Percentiles rank a stretch among this genome's conserved stretches.
These are phyloP conservation scores for Lithobates pipiens DNA, from an alignment of 2,797 vertebrate species.

Conservation along the genomic window DNA sequence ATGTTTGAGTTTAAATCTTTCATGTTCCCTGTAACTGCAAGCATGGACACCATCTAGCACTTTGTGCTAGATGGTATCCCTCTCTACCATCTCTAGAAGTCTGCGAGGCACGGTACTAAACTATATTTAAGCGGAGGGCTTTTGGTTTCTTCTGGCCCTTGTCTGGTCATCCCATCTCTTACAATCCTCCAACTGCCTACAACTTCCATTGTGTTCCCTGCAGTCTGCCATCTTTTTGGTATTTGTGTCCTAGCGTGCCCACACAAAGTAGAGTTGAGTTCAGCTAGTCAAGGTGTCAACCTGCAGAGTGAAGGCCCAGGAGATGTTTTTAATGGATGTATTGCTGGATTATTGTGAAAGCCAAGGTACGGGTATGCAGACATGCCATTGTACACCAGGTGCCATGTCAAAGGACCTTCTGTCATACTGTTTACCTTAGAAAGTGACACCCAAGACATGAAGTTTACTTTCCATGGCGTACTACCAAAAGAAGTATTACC, in stretches of 20 bases:
- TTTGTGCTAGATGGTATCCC: too few species aligned
- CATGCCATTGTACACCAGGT: not conserved
- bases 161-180: too few species aligned
- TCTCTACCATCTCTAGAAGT: too few species aligned
- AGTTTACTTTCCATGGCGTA: not conserved
- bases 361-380: constrained; percentile 3
- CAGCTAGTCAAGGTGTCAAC: constrained; percentile 21
- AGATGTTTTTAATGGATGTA: not conserved
- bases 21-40: too few species aligned
- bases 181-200: constrained; percentile 16
- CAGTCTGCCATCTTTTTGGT: constrained; percentile 23
- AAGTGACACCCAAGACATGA: constrained; percentile 6
- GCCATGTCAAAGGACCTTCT: constrained; percentile 30
- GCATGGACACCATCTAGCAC: too few species aligned
- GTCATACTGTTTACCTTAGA: constrained; percentile 14
- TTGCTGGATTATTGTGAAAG: constrained; percentile 18
- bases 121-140: too few species aligned
- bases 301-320: constrained; percentile 11
- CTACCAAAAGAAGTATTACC: not conserved
- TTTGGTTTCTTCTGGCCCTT: too few species aligned
- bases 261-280: constrained; percentile 28
- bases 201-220: constrained; percentile 66
- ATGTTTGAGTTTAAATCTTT: too few species aligned
- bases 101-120: too few species aligned
- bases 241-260: not conserved